Conservation (phyloP, 2,888 invertebrate genomes). For the Xestia ashworthii region DNA sequence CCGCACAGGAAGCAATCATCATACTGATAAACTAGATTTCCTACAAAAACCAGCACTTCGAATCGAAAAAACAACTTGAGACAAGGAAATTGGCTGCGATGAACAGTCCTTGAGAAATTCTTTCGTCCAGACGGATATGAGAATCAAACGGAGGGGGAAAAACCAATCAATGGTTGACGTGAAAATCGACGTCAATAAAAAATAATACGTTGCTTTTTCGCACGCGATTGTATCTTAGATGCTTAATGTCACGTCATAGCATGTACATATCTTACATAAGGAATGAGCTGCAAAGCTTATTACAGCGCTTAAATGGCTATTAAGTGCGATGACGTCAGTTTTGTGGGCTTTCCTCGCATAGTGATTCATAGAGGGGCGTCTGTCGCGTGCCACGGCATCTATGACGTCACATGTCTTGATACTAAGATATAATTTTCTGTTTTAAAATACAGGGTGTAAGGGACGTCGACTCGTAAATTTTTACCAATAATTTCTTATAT, state of each 20-base stretch:
- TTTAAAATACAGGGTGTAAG: neutral
- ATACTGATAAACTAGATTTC: slow-evolving; percentile 43
- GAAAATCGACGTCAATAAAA: slow-evolving; percentile 20
- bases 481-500: neutral
- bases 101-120: slow-evolving; percentile 47
- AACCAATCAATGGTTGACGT: slow-evolving; percentile 32
- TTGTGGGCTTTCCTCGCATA: slow-evolving; percentile 80
- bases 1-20: slow-evolving; percentile 53
- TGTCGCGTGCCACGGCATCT: slow-evolving; percentile 41
- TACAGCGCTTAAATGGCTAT: slow-evolving; percentile 63
- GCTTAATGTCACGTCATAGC: slow-evolving; percentile 6
- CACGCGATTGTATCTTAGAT: slow-evolving; percentile 8
- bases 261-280: slow-evolving; percentile 27
- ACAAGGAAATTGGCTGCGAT: slow-evolving; percentile 57
- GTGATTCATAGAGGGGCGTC: slow-evolving; percentile 77
- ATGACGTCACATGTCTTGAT: slow-evolving; percentile 34
- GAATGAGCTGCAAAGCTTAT: slow-evolving; percentile 64
- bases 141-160: slow-evolving; percentile 28
- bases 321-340: slow-evolving; percentile 78
- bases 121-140: slow-evolving; percentile 50
- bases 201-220: slow-evolving; percentile 20
- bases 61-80: slow-evolving; percentile 41
- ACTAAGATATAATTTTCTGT: neutral
- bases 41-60: slow-evolving; percentile 28
- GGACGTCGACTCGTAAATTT: neutral